Base-by-base conservation (phyloP, 2,113 vertebrate species). In the Gila orcuttii region DNA sequence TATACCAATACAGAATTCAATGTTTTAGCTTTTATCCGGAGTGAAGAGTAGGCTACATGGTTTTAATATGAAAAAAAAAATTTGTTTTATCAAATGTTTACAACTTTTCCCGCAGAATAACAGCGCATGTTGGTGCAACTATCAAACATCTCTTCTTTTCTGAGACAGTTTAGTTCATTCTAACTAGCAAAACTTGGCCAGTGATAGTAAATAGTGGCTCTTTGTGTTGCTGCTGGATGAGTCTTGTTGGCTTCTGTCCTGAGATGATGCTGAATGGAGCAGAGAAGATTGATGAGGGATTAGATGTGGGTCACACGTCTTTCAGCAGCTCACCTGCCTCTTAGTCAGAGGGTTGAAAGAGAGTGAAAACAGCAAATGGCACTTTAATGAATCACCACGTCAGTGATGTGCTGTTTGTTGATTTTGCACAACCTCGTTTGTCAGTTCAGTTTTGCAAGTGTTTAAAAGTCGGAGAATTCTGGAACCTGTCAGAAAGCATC, bases 201-300 rank as follows among this genome's bases (percentile, higher is more conserved):
- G 79, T 28, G 47, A 45, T 52, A 23, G 82, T 85, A 28, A 77
- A 62, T 78, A 78, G 78, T 55, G 25, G 39, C 86, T 89, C 88
- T 84, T 84, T 78, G 33, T 85, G 89, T 86, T 4, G 47, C 79
- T 6, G 88, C 79, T 6, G 87, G 64, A 62, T 83, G 74, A 88
- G 85, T 85, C 55, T 85, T 52, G 74, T 84, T 73, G 85, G 83
- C 80, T n/a, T 9, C 80, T 87, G 73, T 85, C 33, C 78, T 59
- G 85, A 45, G 92, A 90, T 92, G 92, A 87, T 92, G 89, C 75
- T 71, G 31, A 69, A 64, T 84, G 88, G 88, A 87, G 86, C 83
- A 86, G 85, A 83, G 87, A 66, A 93, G 92, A 93, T 94, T 91
- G 92, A 94, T 93, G 89, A 83, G 74, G 86, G 92, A 90, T 90